Evolutionary conservation across 2,113 vertebrate species (phyloP), one percentile per base, ranked within the genome.

Genomic region (Phaetusa simplex): DNA sequence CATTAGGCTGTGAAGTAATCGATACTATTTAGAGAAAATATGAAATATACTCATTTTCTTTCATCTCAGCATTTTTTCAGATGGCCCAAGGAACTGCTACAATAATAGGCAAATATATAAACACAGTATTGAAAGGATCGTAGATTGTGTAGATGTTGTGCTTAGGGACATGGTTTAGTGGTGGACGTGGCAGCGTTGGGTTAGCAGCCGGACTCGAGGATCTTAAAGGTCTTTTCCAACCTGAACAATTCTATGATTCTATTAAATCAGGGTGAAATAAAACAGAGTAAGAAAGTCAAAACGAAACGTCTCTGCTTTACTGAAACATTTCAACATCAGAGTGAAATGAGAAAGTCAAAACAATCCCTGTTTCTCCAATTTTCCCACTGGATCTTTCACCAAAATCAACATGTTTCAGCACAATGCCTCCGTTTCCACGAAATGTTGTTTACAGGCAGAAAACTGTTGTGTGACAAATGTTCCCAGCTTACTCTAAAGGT

Each of bases 41-140:
- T 43, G 85, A 94, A 86, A 82, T 93, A 66, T 66, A 72, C 62
- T 82, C 7, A 79, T 95, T 96, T 96, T 85, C 87, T 83, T 96
- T 94, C 90, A 86, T 88, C 70, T 88, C 93, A 79, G 78, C 32
- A 15, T 85, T 82, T 94, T 94, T 96, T 93, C 84, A 89, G 61
- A 71, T 56, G 61, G 61, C 36, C 70, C 58, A 67, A 95, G 89
- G 66, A 94, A 30, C 56, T 65, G 52, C 79, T 90, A 45, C n/a
- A 23, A 11, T 88, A 94, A 88, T 7, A 95, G 82, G 30, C 22
- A 81, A 92, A 88, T 88, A 70, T 8, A 64, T 88, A 92, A 96
- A 88, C 79, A 74, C 15, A 29, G 21, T 43, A 49, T 69, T 86
- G 78, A 67, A 88, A 85, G 59, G 50, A 77, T 78, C 1, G 0